Evolutionary conservation across 2,888 invertebrate genomes (phyloP), one percentile per base, ranked within the genome.

Genomic region (Platypus cylindrus): DNA sequence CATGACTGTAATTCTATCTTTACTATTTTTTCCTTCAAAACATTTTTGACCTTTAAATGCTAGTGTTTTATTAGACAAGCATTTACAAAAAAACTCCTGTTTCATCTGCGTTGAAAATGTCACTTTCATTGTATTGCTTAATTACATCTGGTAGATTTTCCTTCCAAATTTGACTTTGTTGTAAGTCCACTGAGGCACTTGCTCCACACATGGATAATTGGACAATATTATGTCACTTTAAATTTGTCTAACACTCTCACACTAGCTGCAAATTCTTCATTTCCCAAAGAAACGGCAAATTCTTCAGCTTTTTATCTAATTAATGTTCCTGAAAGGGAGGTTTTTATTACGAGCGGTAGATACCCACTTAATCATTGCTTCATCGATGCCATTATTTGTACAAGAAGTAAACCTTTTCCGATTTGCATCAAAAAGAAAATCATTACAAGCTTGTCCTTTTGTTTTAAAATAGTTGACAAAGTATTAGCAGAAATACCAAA

Each of bases 181-280:
- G 28, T n/a, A 28, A 28, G 9, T 15, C 16, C n/a, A 15, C 28
- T 13, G 28, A 28, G 4, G 28, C 16, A 28, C 28, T 28, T 12
- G 11, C 28, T 3, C 28, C 13, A 11, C 28, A 28, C 9, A 30
- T n/a, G 7, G 18, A 30, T 18, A 3, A 17, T 30, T 30, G 18
- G 18, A 20, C 31, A 13, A 30, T 30, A 30, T 30, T 30, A 30
- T 20, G 31, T 18, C 31, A 17, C 13, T 14, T 30, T 30, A 30
- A 30, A 30, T n/a, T 25, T 30, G 18, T 30, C 31, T 30, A 30
- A 13, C 31, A 11, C 16, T 20, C 31, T 18, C 11, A 18, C 18
- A 20, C 31, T 30, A 30, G 31, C 31, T 30, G 20, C 16, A 20
- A 17, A 30, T 17, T 30, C 31, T 20, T 30, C 31, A 11, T 5